Evolutionary conservation across 2,113 vertebrate genomes (phyloP).

Genomic region (Nycticorax nycticorax): DNA sequence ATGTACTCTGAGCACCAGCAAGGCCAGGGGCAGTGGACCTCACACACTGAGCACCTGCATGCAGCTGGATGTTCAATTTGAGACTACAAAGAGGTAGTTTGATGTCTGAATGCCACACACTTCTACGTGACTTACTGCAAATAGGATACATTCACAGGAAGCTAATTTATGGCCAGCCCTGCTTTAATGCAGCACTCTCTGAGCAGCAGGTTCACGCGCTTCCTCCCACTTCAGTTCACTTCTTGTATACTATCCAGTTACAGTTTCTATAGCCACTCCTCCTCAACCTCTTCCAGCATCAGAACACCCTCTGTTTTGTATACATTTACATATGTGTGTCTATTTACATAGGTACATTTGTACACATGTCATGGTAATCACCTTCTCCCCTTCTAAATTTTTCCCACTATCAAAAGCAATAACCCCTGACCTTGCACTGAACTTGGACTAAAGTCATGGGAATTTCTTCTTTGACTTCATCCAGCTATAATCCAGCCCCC

Average conservation of each 20-base stretch:
- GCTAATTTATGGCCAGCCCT: neutral
- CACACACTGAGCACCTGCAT: neutral
- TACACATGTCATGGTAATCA: neutral
- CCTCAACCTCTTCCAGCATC: neutral
- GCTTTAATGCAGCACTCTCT: neutral
- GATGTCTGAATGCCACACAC: neutral
- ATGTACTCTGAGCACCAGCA: neutral
- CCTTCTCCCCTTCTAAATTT: neutral
- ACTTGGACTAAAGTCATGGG: neutral
- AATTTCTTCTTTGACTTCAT: neutral
- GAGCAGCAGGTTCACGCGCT: neutral
- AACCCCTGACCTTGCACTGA: neutral
- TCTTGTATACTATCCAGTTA: neutral
- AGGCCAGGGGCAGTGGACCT: neutral
- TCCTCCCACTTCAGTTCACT: neutral
- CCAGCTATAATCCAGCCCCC: neutral
- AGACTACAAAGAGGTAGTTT: neutral
- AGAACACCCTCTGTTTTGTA: neutral
- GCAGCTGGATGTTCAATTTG: neutral
- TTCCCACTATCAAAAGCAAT: conserved; percentile 5
- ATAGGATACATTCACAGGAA: neutral
- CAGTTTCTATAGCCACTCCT: neutral
- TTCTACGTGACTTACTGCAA: neutral
- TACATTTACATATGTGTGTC: neutral
- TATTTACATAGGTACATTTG: neutral